These are phyloP conservation scores for Acropora tenuis DNA, from an alignment of 64 coral and sea anemone genomes.

Conservation along the genomic window DNA sequence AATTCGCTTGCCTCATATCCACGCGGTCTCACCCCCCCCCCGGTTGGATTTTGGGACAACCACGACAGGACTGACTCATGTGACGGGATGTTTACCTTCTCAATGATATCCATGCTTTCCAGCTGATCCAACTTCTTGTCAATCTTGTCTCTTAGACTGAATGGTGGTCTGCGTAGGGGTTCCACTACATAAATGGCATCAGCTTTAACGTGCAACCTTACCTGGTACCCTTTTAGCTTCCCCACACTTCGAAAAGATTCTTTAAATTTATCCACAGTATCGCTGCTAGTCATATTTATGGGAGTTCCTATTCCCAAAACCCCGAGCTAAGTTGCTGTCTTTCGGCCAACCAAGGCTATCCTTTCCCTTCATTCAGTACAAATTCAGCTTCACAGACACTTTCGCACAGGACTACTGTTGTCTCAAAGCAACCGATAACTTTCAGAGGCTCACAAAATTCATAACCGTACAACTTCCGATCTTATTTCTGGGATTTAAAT, in stretches of 20 bases:
- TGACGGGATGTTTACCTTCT: slow-evolving; percentile 26
- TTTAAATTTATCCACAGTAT: background rate
- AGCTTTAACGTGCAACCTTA: slow-evolving; percentile 35
- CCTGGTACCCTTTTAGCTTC: slow-evolving; percentile 40
- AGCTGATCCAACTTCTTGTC: slow-evolving; percentile 12
- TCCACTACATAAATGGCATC: slow-evolving; percentile 27
- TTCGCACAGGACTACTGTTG: background rate
- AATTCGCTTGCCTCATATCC: background rate
- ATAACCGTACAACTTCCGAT: slow-evolving; percentile 25
- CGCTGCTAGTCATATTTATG: background rate
- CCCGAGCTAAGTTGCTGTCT: background rate
- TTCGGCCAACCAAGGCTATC: background rate
- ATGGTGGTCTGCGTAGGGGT: background rate
- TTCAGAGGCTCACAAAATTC: background rate
- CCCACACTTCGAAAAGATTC: background rate
- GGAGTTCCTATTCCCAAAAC: background rate
- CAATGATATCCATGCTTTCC: slow-evolving; percentile 6
- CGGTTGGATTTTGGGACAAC: slow-evolving; percentile 5
- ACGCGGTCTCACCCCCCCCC: background rate
- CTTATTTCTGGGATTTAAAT: background rate
- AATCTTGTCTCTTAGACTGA: slow-evolving; percentile 7
- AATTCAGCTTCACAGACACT: background rate
- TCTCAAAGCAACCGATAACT: slow-evolving; percentile 9
- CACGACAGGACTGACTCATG: slow-evolving; percentile 33
- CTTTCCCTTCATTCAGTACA: slow-evolving; percentile 8